phyloP scores from a whole-genome alignment of 2,888 invertebrate species.

The Tromatobia lineatoria region DNA sequence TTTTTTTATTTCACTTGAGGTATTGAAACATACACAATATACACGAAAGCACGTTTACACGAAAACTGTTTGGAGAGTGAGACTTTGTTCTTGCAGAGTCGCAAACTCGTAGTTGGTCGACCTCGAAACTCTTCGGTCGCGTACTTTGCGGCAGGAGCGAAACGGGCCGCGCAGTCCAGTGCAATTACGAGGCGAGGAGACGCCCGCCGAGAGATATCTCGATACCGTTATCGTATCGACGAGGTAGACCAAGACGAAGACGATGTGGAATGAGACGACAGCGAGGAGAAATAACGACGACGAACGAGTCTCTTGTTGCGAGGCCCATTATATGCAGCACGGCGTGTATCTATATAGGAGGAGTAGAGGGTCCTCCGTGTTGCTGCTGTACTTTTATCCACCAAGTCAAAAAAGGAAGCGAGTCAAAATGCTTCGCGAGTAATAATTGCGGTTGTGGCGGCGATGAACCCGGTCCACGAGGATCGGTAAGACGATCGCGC shows the following conservation, averaged over 20 bases:
- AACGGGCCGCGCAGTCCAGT: conserved; percentile 19
- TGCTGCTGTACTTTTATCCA: not conserved
- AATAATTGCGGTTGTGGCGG: conserved; percentile 31
- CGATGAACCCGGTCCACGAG: not conserved
- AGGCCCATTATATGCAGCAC: conserved; percentile 65
- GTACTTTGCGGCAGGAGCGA: conserved; percentile 6
- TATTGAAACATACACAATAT: not conserved
- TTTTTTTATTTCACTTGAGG: conserved; percentile 14
- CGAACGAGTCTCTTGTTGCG: conserved; percentile 52
- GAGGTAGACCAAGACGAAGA: conserved; percentile 49
- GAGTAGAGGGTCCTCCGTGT: not conserved
- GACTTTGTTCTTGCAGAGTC: not conserved
- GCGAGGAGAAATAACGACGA: conserved; percentile 54
- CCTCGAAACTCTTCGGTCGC: conserved; percentile 26
- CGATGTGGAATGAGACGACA: conserved; percentile 51
- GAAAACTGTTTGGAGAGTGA: not conserved
- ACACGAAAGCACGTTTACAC: conserved; percentile 5
- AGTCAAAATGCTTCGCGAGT: conserved; percentile 35
- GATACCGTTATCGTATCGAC: conserved; percentile 67
- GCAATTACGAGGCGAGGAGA: conserved; percentile 63
- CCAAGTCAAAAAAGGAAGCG: conserved; percentile 1
- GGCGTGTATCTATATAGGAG: conserved; percentile 46
- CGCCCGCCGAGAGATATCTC: conserved; percentile 61
- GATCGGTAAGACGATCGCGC: not conserved
- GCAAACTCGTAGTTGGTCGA: conserved; percentile 5